phyloP scores from a whole-genome alignment of 2,888 invertebrate species.

The Zelleria hepariella region DNA sequence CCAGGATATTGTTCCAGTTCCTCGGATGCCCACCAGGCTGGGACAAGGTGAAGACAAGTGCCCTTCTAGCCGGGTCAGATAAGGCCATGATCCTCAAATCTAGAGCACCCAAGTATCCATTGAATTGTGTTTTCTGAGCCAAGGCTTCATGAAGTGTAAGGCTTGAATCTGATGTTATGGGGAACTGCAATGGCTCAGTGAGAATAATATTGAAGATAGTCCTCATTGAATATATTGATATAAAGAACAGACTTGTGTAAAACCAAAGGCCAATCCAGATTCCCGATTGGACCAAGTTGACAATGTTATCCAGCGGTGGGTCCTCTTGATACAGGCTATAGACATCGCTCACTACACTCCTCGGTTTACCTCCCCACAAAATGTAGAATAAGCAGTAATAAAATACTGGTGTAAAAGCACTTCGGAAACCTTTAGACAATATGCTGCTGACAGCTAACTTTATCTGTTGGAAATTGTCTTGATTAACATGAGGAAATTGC shows the following conservation, averaged over 20 bases:
- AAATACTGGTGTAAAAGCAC: conserved; percentile 74
- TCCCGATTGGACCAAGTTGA: conserved; percentile 55
- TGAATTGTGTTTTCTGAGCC: conserved; percentile 74
- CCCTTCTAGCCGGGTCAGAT: conserved; percentile 73
- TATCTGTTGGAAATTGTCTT: conserved; percentile 77
- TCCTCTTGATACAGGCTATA: conserved; percentile 69
- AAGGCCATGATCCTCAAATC: conserved; percentile 79
- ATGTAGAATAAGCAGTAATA: conserved; percentile 75
- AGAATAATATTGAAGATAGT: conserved; percentile 79
- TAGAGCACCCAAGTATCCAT: conserved; percentile 82
- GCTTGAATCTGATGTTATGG: conserved; percentile 63
- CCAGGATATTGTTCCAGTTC: conserved; percentile 84
- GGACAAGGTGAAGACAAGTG: conserved; percentile 79
- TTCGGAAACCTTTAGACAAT: conserved; percentile 70
- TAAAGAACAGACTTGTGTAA: conserved; percentile 77
- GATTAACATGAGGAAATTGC: conserved; percentile 79
- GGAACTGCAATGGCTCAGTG: conserved; percentile 78
- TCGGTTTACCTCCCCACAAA: conserved; percentile 71
- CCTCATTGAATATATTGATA: conserved; percentile 79
- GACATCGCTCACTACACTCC: conserved; percentile 60
- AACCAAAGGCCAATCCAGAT: conserved; percentile 78
- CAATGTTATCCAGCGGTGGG: conserved; percentile 59
- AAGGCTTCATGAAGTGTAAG: conserved; percentile 76
- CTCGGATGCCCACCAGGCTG: conserved; percentile 90
- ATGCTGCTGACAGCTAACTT: conserved; percentile 71